Evolutionary conservation across 2,113 vertebrate genomes (phyloP), one percentile per base, ranked within the genome.

Genomic region (Nannospalax galili): DNA sequence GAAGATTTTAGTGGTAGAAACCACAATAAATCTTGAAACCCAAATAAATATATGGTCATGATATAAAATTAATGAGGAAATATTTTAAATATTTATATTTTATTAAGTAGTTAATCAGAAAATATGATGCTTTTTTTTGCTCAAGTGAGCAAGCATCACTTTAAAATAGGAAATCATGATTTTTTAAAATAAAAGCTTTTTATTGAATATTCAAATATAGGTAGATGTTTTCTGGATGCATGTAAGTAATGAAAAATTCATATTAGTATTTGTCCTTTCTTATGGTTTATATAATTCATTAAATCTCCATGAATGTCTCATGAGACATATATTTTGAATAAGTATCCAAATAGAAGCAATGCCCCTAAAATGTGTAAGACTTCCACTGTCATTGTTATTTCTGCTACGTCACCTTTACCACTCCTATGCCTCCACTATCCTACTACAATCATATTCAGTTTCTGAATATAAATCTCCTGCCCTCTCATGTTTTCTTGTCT

Each of bases 221-320:
- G 11, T 35, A 24, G 67, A 67, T 28, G 7, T 24, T 40, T 28
- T 90, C 32, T 32, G n/a, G 35, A 45, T 42, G 15, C 26, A 58
- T 65, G 58, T 37, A 64, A 84, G 30, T 58, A 89, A 87, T 22
- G 26, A 80, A 92, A 69, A 42, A 20, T 65, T 24, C 30, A 73
- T 40, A 86, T 93, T 35, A 42, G 42, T 70, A 48, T 62, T 94
- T 93, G 95, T 94, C 58, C 78, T 35, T 22, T 89, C 37, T 45
- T 72, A 88, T 42, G 14, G 62, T 45, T 74, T 79, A 4, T 75
- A 92, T 37, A 8, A 75, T 74, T 90, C 79, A 87, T 95, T 88
- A 82, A 91, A 82, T 26, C 24, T 86, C 64, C 64, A 14, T 7
- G 65, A 70, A 80, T 81, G 9, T 12, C 67, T 14, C 60, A 45